Base-by-base conservation (phyloP, 2,888 invertebrate genomes). In the Drosophila histrio region DNA sequence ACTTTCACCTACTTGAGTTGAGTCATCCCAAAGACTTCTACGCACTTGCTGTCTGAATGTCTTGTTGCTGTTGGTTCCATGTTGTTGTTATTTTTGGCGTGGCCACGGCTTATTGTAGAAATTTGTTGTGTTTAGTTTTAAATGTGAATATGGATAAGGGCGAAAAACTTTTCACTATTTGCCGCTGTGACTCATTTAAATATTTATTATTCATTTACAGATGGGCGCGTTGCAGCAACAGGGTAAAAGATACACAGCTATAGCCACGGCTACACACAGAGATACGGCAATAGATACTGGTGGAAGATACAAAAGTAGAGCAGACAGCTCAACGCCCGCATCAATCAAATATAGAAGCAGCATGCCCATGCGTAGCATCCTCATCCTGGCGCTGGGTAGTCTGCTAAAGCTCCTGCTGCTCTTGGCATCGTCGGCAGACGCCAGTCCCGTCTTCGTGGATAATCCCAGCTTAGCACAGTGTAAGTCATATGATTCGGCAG, bases 401-500 rank as follows among this genome's bases (percentile, higher is more conserved):
- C 77, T 90, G 67, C 71, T 90, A 70, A 54, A 19, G 26, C 8
- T 66, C 28, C 28, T 68, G 46, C 30, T 69, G 50, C 28, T 44
- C 28, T 28, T 56, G 71, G 60, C 56, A 15, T n/a, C 71, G 19
- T 15, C 30, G 7, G 22, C 34, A 21, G 65, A 82, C 74, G 89
- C 89, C 68, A 91, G 72, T 75, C 92, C 92, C 66, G 90, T 92
- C 60, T 91, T 91, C 67, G 90, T 91, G 83, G 91, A 92, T 89
- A 91, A 92, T 90, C 92, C 92, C 81, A 91, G 91, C 82, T 88
- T 92, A 91, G 90, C 91, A 63, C 91, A 92, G 69, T 92, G 92
- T 92, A 91, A 92, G 92, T 92, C 89, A 41, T 34, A 34, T 41
- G 41, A 57, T 47, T 50, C 24, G 59, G 22, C 44, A 38, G 5